Percentiles rank a stretch among this genome's conserved stretches.
Conservation (phyloP, 2,888 invertebrate species). For the Habrosyne pyritoides region DNA sequence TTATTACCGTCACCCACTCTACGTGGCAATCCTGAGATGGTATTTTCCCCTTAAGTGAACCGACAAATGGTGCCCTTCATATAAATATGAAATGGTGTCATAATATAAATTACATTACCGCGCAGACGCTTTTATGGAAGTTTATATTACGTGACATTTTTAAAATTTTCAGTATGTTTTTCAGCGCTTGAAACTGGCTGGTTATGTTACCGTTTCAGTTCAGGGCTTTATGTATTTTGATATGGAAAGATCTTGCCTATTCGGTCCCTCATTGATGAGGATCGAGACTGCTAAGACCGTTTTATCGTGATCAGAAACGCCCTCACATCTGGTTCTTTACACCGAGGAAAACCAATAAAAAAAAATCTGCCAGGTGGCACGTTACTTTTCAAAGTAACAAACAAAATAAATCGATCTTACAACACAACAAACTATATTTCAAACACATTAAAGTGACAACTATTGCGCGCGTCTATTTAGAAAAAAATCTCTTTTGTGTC, state of each 20-base stretch:
- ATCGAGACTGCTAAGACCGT: too few relatives aligned
- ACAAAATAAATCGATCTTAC: not conserved
- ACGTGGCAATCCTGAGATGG: conserved; percentile 51
- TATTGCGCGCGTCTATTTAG: conserved; percentile 39
- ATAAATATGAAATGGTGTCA: conserved; percentile 11
- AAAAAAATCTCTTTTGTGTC: conserved; percentile 56
- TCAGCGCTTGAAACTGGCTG: too few relatives aligned
- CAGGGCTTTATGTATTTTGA: too few relatives aligned
- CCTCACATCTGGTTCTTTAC: too few relatives aligned
- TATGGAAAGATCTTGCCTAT: too few relatives aligned
- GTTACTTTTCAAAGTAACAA: not conserved
- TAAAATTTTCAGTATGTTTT: not conserved
- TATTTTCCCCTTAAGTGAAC: conserved; percentile 51
- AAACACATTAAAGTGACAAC: conserved; percentile 16
- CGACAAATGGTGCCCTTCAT: conserved; percentile 35
- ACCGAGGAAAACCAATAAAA: too few relatives aligned
- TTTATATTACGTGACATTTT: conserved; percentile 4
- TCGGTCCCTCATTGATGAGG: too few relatives aligned
- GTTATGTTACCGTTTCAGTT: too few relatives aligned
- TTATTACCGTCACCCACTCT: conserved; percentile 49
- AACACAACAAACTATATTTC: conserved; percentile 1
- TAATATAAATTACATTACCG: conserved; percentile 20
- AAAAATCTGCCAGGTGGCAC: not conserved
- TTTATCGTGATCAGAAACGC: too few relatives aligned
- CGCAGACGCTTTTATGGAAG: conserved; percentile 32